A percentile compares a stretch with the other conserved stretches of the same genome.
phyloP scores from a whole-genome alignment of 2,888 invertebrate species.

The Fragum whitleyi region DNA sequence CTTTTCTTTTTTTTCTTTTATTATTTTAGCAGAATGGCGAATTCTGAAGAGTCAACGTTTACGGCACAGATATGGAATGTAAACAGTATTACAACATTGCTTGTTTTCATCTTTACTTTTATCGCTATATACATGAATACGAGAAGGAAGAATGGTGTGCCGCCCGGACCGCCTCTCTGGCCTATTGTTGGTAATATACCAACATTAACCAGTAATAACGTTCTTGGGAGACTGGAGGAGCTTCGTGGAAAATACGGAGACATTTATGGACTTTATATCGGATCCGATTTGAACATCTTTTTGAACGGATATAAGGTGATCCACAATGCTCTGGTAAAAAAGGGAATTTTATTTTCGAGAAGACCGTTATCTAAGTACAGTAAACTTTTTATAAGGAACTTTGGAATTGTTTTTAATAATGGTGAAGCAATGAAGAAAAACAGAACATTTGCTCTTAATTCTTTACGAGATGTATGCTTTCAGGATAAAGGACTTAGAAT shows the following conservation, averaged over 20 bases:
- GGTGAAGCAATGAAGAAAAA: slow-evolving; percentile 50
- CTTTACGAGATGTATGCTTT: slow-evolving; percentile 45
- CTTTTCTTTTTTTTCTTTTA: no score
- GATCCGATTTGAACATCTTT: slow-evolving; percentile 44
- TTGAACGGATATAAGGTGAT: slow-evolving; percentile 52
- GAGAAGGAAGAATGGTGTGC: slow-evolving; percentile 34
- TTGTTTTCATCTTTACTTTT: slow-evolving; percentile 45
- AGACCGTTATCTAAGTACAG: slow-evolving; percentile 20
- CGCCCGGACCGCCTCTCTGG: slow-evolving; percentile 50
- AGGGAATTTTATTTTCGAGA: slow-evolving; percentile 30
- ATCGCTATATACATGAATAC: slow-evolving; percentile 33
- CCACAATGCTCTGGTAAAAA: slow-evolving; percentile 51
- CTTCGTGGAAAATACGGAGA: slow-evolving; percentile 49
- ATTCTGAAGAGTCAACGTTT: no score
- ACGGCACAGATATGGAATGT: neutral
- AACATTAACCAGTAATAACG: slow-evolving; percentile 25
- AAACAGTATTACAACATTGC: slow-evolving; percentile 32
- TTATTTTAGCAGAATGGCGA: no score
- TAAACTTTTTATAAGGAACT: neutral
- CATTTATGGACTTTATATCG: slow-evolving; percentile 46
- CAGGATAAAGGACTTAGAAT: slow-evolving; percentile 28
- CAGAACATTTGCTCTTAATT: slow-evolving; percentile 33
- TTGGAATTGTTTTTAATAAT: slow-evolving; percentile 33
- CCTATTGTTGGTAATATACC: slow-evolving; percentile 54
- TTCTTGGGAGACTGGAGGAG: slow-evolving; percentile 20